Evolutionary conservation across 2,888 invertebrate genomes (phyloP).

Genomic region (Nomada goodeniana): DNA sequence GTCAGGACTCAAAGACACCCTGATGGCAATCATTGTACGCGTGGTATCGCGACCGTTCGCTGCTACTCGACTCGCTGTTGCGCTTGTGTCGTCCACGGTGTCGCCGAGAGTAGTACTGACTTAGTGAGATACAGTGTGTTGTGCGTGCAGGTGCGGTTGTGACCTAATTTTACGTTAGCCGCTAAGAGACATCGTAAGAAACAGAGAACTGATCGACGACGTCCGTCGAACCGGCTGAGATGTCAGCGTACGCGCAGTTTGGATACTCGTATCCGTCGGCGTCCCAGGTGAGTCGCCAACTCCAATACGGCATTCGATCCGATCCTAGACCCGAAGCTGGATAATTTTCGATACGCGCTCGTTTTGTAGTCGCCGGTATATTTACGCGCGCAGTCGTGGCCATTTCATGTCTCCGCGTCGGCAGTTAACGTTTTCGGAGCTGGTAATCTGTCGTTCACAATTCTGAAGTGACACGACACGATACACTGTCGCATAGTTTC

Average conservation of each 20-base stretch:
- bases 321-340: background rate
- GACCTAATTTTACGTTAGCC: slow-evolving; percentile 63
- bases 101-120: slow-evolving; percentile 43
- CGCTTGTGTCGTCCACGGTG: slow-evolving; percentile 14
- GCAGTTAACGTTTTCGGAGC: background rate
- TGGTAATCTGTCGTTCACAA: background rate
- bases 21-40: slow-evolving; percentile 71
- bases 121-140: slow-evolving; percentile 73
- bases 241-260: slow-evolving; percentile 96
- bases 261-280: slow-evolving; percentile 97
- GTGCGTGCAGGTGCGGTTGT: slow-evolving; percentile 78
- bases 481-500: background rate
- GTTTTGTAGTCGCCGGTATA: background rate
- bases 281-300: slow-evolving; percentile 90
- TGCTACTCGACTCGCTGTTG: slow-evolving; percentile 15
- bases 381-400: background rate
- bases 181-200: slow-evolving; percentile 36
- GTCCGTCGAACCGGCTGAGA: slow-evolving; percentile 43
- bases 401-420: background rate
- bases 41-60: slow-evolving; percentile 50
- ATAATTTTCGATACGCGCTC: background rate
- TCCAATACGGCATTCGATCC: background rate
- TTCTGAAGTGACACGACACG: background rate
- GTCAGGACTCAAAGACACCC: slow-evolving; percentile 65
- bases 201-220: slow-evolving; percentile 31